These are phyloP conservation scores for Tribolium castaneum DNA, from an alignment of 1,140 invertebrate genomes.

Conservation along the genomic window DNA sequence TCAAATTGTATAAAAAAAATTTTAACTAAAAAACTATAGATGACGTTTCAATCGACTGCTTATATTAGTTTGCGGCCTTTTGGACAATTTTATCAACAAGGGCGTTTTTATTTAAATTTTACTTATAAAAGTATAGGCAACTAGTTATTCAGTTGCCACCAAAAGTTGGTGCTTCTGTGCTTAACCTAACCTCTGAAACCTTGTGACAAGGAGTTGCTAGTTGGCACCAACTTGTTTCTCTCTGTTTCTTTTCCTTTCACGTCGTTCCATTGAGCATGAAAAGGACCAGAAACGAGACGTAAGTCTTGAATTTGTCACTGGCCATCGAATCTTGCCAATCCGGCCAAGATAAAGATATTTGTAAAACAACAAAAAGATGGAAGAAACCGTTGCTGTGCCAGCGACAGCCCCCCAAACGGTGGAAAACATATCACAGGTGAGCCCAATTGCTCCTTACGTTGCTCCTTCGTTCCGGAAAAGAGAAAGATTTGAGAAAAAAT, in stretches of 20 bases:
- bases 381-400: not conserved
- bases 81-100: too few species aligned
- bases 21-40: too few species aligned
- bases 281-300: not conserved
- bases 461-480: not conserved
- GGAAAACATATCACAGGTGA: not conserved
- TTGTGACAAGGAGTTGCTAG: not conserved
- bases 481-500: conserved; percentile 9
- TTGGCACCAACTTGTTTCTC: not conserved
- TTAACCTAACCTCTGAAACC: conserved; percentile 19
- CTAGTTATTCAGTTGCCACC: not conserved
- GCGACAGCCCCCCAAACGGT: not conserved
- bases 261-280: not conserved
- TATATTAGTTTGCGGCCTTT: too few species aligned
- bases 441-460: not conserved
- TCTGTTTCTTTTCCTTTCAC: not conserved
- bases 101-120: not conserved
- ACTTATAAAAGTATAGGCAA: not conserved
- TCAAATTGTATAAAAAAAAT: too few species aligned
- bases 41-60: too few species aligned
- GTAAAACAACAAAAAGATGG: conserved; percentile 8
- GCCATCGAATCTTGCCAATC: not conserved
- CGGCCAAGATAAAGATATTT: conserved; percentile 8
- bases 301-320: not conserved
- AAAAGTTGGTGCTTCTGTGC: not conserved